These are phyloP conservation scores for Drymodes brunneopygia DNA, from an alignment of 2,113 vertebrate genomes.

Conservation along the genomic window DNA sequence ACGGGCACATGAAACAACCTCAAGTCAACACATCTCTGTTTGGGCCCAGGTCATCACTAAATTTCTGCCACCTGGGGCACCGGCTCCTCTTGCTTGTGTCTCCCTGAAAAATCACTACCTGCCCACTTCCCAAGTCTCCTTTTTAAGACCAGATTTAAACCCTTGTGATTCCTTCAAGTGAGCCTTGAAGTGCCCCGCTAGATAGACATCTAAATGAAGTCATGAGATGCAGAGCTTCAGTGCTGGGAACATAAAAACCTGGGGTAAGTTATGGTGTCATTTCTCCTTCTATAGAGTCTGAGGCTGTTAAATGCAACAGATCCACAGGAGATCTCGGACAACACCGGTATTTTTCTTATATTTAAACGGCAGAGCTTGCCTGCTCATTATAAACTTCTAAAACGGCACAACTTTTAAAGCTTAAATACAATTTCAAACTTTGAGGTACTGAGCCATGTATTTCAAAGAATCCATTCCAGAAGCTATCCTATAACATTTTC, in stretches of 20 bases:
- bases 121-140: background rate
- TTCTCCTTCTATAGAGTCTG: background rate
- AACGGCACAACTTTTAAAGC: background rate
- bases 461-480: background rate
- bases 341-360: background rate
- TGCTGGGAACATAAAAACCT: background rate
- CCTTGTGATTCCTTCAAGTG: background rate
- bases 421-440: background rate
- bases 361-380: background rate
- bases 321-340: background rate
- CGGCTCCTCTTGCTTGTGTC: background rate
- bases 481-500: background rate
- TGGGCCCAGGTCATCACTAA: background rate
- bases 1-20: background rate
- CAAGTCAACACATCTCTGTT: background rate
- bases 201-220: conserved; percentile 6
- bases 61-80: background rate
- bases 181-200: background rate
- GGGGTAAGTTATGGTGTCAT: background rate
- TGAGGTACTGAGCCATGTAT: background rate
- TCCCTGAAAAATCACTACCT: background rate
- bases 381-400: background rate
- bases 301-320: background rate
- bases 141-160: background rate
- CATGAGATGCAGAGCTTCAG: background rate